Evolutionary conservation across 2,888 invertebrate genomes (phyloP), one percentile per base, ranked within the genome.

Genomic region (Eupithecia subumbrata): DNA sequence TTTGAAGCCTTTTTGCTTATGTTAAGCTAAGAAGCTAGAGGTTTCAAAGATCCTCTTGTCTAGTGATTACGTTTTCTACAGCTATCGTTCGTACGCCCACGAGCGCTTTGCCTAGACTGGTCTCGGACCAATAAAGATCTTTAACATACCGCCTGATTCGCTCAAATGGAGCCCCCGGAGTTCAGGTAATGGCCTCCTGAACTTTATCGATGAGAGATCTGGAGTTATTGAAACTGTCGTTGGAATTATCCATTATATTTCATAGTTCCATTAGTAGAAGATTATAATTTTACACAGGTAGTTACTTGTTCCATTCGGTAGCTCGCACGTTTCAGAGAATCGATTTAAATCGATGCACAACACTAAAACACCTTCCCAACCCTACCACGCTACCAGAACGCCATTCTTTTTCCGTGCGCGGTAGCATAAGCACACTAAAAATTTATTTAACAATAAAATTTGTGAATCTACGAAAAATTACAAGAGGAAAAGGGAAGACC

Each of bases 71-170:
- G 25, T 43, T 68, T 68, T 68, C 68, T 68, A 68, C 68, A 73
- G 80, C 81, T 83, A 82, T 82, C 82, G 79, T 81, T 83, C 77
- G 77, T 82, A 77, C 85, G 83, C 87, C 86, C 83, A 85, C 86
- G 80, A 76, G 72, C 69, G 52, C 72, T 60, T 72, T 60, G 74
- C 82, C 82, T 81, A 82, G 83, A 83, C 85, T 82, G 82, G 85
- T 84, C 82, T 79, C 79, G 78, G 81, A 79, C 81, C 77, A 79
- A 80, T 81, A 81, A 81, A 80, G 79, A 79, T 79, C 78, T 80
- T 78, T 74, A 77, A 79, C 78, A 78, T 77, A 76, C 76, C 78
- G 77, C 72, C 79, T 79, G 77, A 80, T 78, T 78, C 78, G 74
- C 76, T 78, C 70, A 76, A 80, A 79, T 78, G 72, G 78, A 76